Conservation (phyloP, 2,797 vertebrate species). For the Anniella stebbinsi region DNA sequence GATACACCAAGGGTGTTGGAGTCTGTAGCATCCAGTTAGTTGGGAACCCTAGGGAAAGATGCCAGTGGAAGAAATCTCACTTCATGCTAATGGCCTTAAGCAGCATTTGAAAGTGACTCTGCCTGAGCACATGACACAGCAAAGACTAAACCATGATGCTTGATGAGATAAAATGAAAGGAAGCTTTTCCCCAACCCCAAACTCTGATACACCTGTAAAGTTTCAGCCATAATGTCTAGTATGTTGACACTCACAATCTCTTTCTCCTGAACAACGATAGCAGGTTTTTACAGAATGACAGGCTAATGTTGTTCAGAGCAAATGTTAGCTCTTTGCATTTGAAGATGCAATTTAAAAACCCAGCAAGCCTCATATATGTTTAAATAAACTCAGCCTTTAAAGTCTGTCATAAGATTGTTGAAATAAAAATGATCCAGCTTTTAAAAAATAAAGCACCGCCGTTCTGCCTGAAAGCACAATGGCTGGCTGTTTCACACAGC, state of each 20-base stretch:
- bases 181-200: too few relatives aligned
- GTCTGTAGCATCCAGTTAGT: too few relatives aligned
- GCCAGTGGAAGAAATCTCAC: too few relatives aligned
- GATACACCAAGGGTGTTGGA: too few relatives aligned
- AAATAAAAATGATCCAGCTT: slow-evolving; percentile 12
- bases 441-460: background rate
- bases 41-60: too few relatives aligned
- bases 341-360: background rate
- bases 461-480: background rate
- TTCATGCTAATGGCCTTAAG: too few relatives aligned
- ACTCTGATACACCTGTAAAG: background rate
- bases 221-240: background rate
- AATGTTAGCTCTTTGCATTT: background rate
- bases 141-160: too few relatives aligned
- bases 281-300: slow-evolving; percentile 24
- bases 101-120: too few relatives aligned
- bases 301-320: background rate
- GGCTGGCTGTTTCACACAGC: slow-evolving; percentile 6
- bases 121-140: too few relatives aligned
- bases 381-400: slow-evolving; percentile 32
- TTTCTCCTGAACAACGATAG: background rate
- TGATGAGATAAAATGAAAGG: slow-evolving; percentile 1
- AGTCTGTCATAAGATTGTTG: slow-evolving; percentile 19
- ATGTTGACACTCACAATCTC: background rate
- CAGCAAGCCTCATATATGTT: slow-evolving; percentile 2